These are phyloP conservation scores for Xiphophorus hellerii DNA, from an alignment of 2,113 vertebrate species.

Conservation along the genomic window DNA sequence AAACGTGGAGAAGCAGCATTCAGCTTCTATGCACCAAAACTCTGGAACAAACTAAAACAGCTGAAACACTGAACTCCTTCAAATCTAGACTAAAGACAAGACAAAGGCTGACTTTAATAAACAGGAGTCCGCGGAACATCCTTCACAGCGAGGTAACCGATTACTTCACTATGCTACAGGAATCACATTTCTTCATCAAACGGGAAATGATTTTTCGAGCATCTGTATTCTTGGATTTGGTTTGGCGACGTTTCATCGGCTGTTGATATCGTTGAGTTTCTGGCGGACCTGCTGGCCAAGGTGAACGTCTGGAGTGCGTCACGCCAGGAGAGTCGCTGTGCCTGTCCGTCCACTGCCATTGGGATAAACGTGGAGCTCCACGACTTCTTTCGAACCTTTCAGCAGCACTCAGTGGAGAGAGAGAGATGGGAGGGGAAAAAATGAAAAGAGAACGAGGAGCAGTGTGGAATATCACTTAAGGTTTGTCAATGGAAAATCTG, in stretches of 20 bases:
- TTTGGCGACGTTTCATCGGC: constrained; percentile 54
- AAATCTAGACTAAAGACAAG: too few species aligned
- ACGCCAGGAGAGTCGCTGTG: too few species aligned
- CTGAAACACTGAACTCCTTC: too few species aligned
- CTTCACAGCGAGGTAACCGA: constrained; percentile 75
- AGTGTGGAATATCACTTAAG: constrained; percentile 74
- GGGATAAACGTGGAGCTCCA: background rate
- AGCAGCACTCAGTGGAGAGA: background rate
- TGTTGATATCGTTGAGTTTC: constrained; percentile 59
- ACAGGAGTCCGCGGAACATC: constrained; percentile 51
- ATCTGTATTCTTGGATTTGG: constrained; percentile 70
- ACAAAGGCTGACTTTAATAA: constrained; percentile 65
- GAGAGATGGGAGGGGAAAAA: too few species aligned
- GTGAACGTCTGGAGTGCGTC: constrained; percentile 63
- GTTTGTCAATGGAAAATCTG: constrained; percentile 73
- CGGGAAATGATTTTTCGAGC: constrained; percentile 75
- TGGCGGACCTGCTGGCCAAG: constrained; percentile 33
- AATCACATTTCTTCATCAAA: constrained; percentile 80
- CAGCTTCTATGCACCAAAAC: too few species aligned
- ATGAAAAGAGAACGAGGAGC: background rate
- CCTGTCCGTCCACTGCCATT: too few species aligned
- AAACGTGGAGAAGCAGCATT: too few species aligned
- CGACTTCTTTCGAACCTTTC: background rate
- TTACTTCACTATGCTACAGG: constrained; percentile 78
- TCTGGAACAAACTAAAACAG: too few species aligned